Evolutionary conservation across 2,888 invertebrate species (phyloP).

Genomic region (Strigamia crassipes): DNA sequence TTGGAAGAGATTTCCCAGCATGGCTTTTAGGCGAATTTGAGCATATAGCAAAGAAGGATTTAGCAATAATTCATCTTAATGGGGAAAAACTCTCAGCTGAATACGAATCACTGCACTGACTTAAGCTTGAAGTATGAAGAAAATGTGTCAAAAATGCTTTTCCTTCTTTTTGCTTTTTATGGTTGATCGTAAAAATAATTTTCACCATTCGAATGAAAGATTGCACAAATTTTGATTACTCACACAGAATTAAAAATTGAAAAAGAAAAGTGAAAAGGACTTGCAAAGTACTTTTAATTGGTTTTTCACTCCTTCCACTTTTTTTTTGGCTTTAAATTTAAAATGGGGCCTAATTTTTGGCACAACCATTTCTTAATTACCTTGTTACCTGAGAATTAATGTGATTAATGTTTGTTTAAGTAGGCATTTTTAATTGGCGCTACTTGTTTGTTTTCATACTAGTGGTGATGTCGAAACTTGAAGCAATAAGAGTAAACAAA

Average conservation of each 20-base stretch:
- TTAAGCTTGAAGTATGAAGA: conserved; percentile 21
- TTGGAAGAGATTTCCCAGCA: conserved; percentile 21
- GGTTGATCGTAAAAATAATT: conserved; percentile 16
- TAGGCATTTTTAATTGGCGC: too few species aligned
- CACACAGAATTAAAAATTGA: conserved; percentile 5
- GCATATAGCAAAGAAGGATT: conserved; percentile 16
- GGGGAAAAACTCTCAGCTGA: conserved; percentile 16
- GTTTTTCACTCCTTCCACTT: too few species aligned
- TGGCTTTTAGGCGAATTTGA: conserved; percentile 16
- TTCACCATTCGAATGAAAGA: conserved; percentile 12
- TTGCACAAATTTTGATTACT: not conserved
- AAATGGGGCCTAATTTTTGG: too few species aligned
- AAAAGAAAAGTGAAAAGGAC: not conserved
- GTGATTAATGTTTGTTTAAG: too few species aligned
- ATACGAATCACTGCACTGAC: conserved; percentile 16
- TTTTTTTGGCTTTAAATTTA: too few species aligned
- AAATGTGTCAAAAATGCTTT: conserved; percentile 21
- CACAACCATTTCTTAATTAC: too few species aligned
- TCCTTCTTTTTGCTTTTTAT: conserved; percentile 5
- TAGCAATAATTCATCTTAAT: conserved; percentile 21
- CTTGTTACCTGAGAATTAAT: not conserved
- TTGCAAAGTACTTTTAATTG: too few species aligned
- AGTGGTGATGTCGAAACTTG: too few species aligned
- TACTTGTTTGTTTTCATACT: too few species aligned
- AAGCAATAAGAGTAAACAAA: too few species aligned